Percentiles rank a stretch among this genome's conserved stretches.
phyloP scores from a whole-genome alignment of 2,113 vertebrate species.

The Orthonyx spaldingii region DNA sequence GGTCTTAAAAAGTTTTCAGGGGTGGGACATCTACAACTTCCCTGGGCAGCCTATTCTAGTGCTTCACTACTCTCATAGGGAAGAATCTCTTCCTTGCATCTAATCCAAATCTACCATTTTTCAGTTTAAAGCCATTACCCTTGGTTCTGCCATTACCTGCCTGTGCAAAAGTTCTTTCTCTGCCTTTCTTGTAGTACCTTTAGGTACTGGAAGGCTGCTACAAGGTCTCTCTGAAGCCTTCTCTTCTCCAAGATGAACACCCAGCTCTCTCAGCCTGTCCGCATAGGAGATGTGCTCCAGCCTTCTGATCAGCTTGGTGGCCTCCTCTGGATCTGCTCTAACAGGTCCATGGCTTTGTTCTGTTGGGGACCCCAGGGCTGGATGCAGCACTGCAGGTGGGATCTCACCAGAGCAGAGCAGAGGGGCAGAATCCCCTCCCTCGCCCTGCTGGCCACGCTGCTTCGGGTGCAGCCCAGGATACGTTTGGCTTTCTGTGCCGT shows the following conservation, averaged over 20 bases:
- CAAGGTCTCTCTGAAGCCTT: background rate
- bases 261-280: background rate
- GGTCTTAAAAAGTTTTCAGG: background rate
- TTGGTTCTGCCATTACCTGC: too few relatives aligned
- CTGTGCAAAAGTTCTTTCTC: background rate
- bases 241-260: background rate
- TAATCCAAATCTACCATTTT: background rate
- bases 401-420: background rate
- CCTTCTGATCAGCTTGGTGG: background rate
- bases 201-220: background rate
- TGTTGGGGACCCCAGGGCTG: background rate
- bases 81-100: background rate
- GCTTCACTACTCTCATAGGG: background rate
- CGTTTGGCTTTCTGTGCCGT: accelerated
- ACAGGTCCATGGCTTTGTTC: background rate
- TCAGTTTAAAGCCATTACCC: background rate
- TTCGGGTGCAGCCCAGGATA: background rate
- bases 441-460: accelerated
- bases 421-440: background rate
- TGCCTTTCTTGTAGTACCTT: background rate
- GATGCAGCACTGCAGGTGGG: background rate
- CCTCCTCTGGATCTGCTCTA: background rate
- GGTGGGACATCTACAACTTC: background rate
- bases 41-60: background rate
- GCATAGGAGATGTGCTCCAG: background rate